These are phyloP conservation scores for Yponomeuta plumbellus DNA, from an alignment of 2,888 invertebrate species.

Conservation along the genomic window DNA sequence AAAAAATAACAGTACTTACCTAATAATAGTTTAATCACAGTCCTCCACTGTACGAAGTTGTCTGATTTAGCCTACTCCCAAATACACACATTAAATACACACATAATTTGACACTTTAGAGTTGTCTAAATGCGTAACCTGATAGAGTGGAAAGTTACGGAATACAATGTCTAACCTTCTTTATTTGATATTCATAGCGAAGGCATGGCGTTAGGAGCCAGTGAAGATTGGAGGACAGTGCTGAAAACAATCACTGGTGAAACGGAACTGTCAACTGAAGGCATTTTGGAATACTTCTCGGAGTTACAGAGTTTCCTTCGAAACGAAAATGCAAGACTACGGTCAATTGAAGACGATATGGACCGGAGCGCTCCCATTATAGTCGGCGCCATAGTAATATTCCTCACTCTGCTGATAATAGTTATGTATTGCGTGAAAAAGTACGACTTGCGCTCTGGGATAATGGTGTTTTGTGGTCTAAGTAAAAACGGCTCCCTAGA, in stretches of 20 bases:
- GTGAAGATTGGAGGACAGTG: slow-evolving; percentile 63
- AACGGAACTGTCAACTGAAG: slow-evolving; percentile 56
- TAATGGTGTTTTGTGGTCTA: slow-evolving; percentile 55
- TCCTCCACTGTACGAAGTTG: too few relatives aligned
- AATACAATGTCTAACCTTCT: not conserved
- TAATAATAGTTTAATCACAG: too few relatives aligned
- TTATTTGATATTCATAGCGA: slow-evolving; percentile 39
- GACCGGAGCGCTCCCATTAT: slow-evolving; percentile 59
- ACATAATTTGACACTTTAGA: too few relatives aligned
- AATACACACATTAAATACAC: too few relatives aligned
- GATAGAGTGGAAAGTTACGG: too few relatives aligned
- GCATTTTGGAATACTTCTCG: slow-evolving; percentile 58
- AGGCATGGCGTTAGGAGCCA: slow-evolving; percentile 66
- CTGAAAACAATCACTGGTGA: slow-evolving; percentile 59
- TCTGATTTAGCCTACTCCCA: too few relatives aligned
- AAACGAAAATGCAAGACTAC: slow-evolving; percentile 45
- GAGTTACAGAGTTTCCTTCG: slow-evolving; percentile 46
- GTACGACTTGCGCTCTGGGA: slow-evolving; percentile 43
- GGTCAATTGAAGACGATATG: slow-evolving; percentile 43
- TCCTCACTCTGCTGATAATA: slow-evolving; percentile 53
- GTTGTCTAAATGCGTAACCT: too few relatives aligned
- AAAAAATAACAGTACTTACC: too few relatives aligned
- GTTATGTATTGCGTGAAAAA: slow-evolving; percentile 61
- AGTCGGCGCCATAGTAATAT: slow-evolving; percentile 52
- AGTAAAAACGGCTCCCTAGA: slow-evolving; percentile 67